A percentile compares a stretch with the other conserved stretches of the same genome.
Evolutionary conservation across 1,140 invertebrate species (phyloP).

Genomic region (Stratiolaelaps scimitus): DNA sequence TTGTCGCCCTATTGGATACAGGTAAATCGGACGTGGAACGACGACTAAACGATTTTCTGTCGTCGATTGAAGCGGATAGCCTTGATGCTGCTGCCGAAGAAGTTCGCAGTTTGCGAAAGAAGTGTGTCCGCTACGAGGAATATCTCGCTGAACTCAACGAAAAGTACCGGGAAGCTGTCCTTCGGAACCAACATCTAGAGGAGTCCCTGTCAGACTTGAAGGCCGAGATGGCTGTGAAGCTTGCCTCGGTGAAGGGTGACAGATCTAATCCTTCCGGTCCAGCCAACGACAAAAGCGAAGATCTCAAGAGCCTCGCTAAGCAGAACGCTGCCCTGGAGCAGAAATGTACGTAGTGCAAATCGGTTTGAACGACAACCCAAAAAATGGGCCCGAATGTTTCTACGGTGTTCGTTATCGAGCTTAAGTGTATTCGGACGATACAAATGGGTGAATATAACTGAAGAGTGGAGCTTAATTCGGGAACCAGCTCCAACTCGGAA

Average conservation of each 20-base stretch:
- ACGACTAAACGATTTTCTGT: conserved; percentile 6
- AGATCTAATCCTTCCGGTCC: neutral
- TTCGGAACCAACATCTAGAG: neutral
- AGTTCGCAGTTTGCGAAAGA: neutral
- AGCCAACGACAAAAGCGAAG: neutral
- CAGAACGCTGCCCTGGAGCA: conserved; percentile 7
- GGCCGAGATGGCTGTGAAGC: conserved; percentile 2
- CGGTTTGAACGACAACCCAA: too few species aligned
- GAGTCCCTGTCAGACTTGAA: conserved; percentile 4
- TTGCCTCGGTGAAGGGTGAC: too few species aligned
- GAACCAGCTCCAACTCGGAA: too few species aligned
- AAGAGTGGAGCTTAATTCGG: too few species aligned
- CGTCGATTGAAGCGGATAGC: neutral
- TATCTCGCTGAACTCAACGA: conserved; percentile 27
- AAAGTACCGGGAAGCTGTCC: conserved; percentile 4
- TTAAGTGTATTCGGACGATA: too few species aligned
- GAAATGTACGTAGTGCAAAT: conserved; percentile 5
- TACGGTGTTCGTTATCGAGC: too few species aligned
- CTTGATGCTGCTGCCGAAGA: conserved; percentile 1
- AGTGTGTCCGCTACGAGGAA: conserved; percentile 9
- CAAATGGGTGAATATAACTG: too few species aligned
- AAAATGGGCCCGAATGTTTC: too few species aligned
- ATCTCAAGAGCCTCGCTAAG: conserved; percentile 13
- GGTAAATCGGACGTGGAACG: conserved; percentile 10
- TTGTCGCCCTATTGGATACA: neutral